These are phyloP conservation scores for Hiodon tergisus DNA, from an alignment of 2,113 vertebrate genomes.

Conservation along the genomic window DNA sequence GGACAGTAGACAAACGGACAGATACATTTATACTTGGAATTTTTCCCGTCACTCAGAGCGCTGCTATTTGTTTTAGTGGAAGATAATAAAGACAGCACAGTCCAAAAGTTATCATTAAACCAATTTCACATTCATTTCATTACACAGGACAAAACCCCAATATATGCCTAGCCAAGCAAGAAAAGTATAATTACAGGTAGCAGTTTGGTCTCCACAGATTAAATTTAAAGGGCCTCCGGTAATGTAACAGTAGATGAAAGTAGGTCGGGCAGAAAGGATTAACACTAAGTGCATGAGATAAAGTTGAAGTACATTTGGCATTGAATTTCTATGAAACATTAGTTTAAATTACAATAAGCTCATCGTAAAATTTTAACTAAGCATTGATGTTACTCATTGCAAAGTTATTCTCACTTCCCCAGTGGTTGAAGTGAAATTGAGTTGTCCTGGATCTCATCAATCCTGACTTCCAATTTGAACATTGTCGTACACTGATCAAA, in stretches of 20 bases:
- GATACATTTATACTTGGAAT: no score
- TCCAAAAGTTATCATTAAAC: slow-evolving; percentile 40
- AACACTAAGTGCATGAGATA: slow-evolving; percentile 27
- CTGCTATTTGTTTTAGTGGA: slow-evolving; percentile 31
- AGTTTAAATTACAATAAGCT: no score
- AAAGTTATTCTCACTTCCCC: no score
- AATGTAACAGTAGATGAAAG: slow-evolving; percentile 33
- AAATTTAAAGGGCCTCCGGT: slow-evolving; percentile 39
- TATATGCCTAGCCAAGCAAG: slow-evolving; percentile 30
- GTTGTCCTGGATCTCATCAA: no score
- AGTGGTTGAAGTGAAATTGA: no score
- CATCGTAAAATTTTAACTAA: no score
- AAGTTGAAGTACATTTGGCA: slow-evolving; percentile 22
- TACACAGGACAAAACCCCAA: slow-evolving; percentile 21
- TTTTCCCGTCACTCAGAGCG: no score
- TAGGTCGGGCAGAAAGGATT: slow-evolving; percentile 32
- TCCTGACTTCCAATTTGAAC: no score
- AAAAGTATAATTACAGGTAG: slow-evolving; percentile 37
- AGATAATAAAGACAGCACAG: slow-evolving; percentile 30
- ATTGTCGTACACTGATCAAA: no score
- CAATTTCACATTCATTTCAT: slow-evolving; percentile 28
- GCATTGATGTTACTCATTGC: no score
- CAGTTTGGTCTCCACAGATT: slow-evolving; percentile 33
- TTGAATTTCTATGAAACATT: slow-evolving; percentile 33
- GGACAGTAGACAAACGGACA: no score